phyloP scores from a whole-genome alignment of 1,140 invertebrate genomes.

The Eciton burchellii region DNA sequence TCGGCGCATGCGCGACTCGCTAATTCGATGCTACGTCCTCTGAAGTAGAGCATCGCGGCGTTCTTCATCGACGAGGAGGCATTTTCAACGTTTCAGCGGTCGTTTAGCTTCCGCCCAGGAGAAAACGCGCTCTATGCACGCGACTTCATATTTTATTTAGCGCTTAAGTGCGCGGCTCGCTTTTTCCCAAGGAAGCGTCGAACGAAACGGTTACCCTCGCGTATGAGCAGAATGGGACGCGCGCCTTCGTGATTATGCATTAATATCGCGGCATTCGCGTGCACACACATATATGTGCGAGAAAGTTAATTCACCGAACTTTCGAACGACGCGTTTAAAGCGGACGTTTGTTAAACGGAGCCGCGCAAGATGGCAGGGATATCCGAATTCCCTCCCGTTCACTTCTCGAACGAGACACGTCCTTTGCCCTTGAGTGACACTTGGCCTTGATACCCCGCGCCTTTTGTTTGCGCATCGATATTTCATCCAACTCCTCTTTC shows the following conservation, averaged over 20 bases:
- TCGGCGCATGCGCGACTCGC: conserved; percentile 6
- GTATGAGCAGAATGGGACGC: neutral
- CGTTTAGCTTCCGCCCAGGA: neutral
- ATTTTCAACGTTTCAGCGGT: conserved; percentile 9
- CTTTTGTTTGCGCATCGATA: conserved; percentile 53
- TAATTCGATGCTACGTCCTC: conserved; percentile 28
- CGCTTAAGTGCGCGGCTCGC: neutral
- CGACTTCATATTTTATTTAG: neutral
- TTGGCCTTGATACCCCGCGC: neutral
- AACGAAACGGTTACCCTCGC: neutral
- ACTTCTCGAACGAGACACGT: conserved; percentile 17
- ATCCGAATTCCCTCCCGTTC: neutral
- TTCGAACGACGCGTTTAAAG: conserved; percentile 1
- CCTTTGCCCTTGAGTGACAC: conserved; percentile 27
- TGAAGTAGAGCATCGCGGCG: neutral
- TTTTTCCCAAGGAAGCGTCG: neutral
- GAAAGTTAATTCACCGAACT: conserved; percentile 33
- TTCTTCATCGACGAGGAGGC: conserved; percentile 11
- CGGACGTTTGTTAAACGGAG: conserved; percentile 8
- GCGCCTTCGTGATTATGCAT: neutral
- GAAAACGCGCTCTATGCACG: neutral
- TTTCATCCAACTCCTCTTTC: conserved; percentile 59
- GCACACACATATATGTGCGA: neutral
- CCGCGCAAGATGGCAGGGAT: conserved; percentile 2
- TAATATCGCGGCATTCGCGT: conserved; percentile 1